Evolutionary conservation across 2,888 invertebrate species (phyloP).

Genomic region (Eurytoma californica): DNA sequence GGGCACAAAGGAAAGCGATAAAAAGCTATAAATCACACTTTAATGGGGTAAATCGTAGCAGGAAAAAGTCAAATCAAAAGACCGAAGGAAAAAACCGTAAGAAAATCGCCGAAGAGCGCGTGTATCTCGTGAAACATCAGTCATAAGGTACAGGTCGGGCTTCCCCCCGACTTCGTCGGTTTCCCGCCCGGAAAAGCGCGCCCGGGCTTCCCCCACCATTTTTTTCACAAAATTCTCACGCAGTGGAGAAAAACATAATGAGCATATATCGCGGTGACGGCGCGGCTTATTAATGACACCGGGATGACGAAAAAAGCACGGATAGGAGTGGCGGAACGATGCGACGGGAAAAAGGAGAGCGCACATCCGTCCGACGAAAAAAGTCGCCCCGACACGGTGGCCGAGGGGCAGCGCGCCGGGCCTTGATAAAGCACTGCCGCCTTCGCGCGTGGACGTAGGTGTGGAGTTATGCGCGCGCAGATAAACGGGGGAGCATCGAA

Average conservation of each 20-base stretch:
- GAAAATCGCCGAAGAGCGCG: constrained; percentile 35
- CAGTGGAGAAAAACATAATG: constrained; percentile 46
- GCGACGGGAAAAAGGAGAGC: constrained; percentile 15
- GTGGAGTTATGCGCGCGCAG: too few species aligned
- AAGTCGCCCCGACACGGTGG: constrained; percentile 9
- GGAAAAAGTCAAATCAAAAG: constrained; percentile 22
- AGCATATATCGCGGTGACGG: constrained; percentile 42
- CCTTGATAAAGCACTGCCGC: constrained; percentile 31
- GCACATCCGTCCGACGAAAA: constrained; percentile 7
- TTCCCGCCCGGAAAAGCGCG: constrained; percentile 8
- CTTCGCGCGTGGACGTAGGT: not conserved
- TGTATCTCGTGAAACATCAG: constrained; percentile 37
- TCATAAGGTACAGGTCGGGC: constrained; percentile 22
- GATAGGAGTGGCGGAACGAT: not conserved
- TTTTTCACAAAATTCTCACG: constrained; percentile 52
- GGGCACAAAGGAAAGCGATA: constrained; percentile 13
- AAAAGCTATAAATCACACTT: constrained; percentile 42
- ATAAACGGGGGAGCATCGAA: too few species aligned
- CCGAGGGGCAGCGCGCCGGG: constrained; percentile 27
- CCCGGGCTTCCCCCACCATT: not conserved
- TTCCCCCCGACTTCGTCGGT: constrained; percentile 6
- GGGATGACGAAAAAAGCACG: too few species aligned
- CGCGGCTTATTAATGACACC: constrained; percentile 51
- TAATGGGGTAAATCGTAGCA: constrained; percentile 17
- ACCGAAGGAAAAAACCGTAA: constrained; percentile 28